Evolutionary conservation across 2,797 vertebrate species (phyloP).

Genomic region (Sebastes glaucus): DNA sequence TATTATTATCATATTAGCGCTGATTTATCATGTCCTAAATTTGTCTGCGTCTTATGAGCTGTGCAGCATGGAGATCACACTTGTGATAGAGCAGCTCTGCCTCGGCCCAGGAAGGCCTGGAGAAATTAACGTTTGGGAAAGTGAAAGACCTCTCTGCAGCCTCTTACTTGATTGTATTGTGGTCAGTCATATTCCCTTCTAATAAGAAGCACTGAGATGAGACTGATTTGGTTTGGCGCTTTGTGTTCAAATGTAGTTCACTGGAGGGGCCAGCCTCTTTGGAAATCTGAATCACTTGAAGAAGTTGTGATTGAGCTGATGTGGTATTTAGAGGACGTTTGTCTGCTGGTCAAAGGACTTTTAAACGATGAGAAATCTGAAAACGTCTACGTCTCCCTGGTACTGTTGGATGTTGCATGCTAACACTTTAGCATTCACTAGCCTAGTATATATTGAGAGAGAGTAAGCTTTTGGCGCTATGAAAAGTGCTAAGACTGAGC

Average conservation of each 20-base stretch:
- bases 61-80: conserved; percentile 41
- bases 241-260: conserved; percentile 36
- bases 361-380: conserved; percentile 15
- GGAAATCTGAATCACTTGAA: conserved; percentile 33
- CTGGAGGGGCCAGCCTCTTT: conserved; percentile 4
- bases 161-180: conserved; percentile 37
- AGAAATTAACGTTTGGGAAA: conserved; percentile 40
- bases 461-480: neutral
- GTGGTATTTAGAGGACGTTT: conserved; percentile 25
- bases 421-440: neutral
- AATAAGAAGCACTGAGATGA: conserved; percentile 49
- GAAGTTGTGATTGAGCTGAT: conserved; percentile 26
- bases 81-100: conserved; percentile 23
- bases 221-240: conserved; percentile 51
- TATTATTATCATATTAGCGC: conserved; percentile 48
- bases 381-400: neutral
- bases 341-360: conserved; percentile 38
- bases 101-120: conserved; percentile 19
- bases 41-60: conserved; percentile 40
- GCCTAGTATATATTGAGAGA: neutral
- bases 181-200: conserved; percentile 46
- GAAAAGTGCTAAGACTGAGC: neutral
- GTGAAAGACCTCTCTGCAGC: conserved; percentile 36
- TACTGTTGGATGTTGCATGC: neutral
- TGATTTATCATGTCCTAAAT: conserved; percentile 60